These are phyloP conservation scores for Phoxinus phoxinus DNA, from an alignment of 2,113 vertebrate genomes.

Conservation along the genomic window DNA sequence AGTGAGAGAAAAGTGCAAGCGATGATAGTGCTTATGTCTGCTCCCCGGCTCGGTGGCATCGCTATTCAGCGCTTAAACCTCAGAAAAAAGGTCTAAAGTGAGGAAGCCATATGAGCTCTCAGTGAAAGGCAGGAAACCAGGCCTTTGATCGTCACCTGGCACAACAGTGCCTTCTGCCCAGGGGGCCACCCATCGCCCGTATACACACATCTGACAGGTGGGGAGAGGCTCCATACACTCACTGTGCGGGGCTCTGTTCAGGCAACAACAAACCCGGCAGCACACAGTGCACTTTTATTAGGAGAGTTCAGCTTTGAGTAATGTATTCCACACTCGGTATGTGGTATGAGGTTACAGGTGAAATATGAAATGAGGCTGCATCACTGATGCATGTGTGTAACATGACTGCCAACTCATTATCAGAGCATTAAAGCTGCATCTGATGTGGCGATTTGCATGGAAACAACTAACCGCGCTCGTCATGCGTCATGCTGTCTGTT, in stretches of 20 bases:
- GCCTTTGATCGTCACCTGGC: slow-evolving; percentile 51
- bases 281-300: slow-evolving; percentile 14
- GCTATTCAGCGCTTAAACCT: slow-evolving; percentile 2
- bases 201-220: slow-evolving; percentile 45
- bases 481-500: background rate
- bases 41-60: background rate
- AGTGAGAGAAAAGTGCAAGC: background rate
- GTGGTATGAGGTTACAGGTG: slow-evolving; percentile 24
- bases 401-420: slow-evolving; percentile 36
- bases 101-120: slow-evolving; percentile 28
- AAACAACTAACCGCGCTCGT: background rate
- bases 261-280: slow-evolving; percentile 21
- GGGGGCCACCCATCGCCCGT: slow-evolving; percentile 25
- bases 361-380: slow-evolving; percentile 19
- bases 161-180: slow-evolving; percentile 24
- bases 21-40: background rate
- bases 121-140: slow-evolving; percentile 35
- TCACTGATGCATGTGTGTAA: background rate
- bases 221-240: slow-evolving; percentile 27
- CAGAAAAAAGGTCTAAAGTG: slow-evolving; percentile 38
- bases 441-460: slow-evolving; percentile 31
- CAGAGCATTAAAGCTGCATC: slow-evolving; percentile 37
- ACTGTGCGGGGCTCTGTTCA: slow-evolving; percentile 11
- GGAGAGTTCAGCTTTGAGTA: background rate
- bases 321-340: slow-evolving; percentile 8